Evolutionary conservation across 1,140 invertebrate genomes (phyloP).

Genomic region (Ceratina calcarata): DNA sequence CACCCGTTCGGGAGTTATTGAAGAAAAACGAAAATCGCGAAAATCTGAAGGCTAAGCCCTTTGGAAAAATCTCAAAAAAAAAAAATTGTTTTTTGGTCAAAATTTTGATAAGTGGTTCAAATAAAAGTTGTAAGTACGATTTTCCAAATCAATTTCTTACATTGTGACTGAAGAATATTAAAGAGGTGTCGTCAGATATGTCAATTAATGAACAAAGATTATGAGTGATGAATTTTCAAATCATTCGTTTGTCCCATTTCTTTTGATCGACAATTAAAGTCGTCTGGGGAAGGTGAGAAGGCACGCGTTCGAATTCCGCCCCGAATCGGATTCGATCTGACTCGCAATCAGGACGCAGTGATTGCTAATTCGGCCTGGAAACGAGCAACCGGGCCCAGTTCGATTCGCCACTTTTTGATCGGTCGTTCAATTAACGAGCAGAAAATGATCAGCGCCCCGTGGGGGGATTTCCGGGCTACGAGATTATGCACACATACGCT

Average conservation of each 20-base stretch:
- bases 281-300: constrained; percentile 8
- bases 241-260: too few relatives aligned
- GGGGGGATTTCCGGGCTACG: constrained; percentile 7
- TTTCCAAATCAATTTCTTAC: too few relatives aligned
- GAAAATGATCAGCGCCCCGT: constrained; percentile 25
- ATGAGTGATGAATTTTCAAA: too few relatives aligned
- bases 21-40: too few relatives aligned
- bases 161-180: neutral
- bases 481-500: constrained; percentile 8
- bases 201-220: too few relatives aligned
- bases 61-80: too few relatives aligned
- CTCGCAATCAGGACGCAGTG: constrained; percentile 43
- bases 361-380: constrained; percentile 45
- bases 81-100: too few relatives aligned
- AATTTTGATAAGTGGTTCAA: too few relatives aligned
- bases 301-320: constrained; percentile 10
- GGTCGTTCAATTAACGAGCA: constrained; percentile 47
- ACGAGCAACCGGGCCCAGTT: constrained; percentile 24
- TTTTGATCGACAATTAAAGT: constrained; percentile 20
- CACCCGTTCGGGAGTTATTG: too few relatives aligned
- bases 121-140: too few relatives aligned
- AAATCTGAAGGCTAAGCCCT: too few relatives aligned
- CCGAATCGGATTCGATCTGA: constrained; percentile 28
- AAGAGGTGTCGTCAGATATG: neutral
- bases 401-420: constrained; percentile 39